phyloP scores from a whole-genome alignment of 2,113 vertebrate species.

The Sinocyclocheilus maitianheensis region DNA sequence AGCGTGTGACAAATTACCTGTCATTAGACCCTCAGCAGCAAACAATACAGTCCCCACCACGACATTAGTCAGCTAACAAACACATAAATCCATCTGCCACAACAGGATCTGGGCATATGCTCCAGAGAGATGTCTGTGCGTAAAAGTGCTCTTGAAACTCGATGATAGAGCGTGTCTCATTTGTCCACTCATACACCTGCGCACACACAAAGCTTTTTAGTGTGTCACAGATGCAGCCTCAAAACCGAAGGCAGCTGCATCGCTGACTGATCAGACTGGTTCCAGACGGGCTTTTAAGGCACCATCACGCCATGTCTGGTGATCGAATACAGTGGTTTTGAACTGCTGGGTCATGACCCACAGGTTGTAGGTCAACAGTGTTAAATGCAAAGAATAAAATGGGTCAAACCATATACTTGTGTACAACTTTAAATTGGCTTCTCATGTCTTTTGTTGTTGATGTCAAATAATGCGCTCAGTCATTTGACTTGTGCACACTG shows the following conservation, averaged over 20 bases:
- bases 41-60: slow-evolving; percentile 45
- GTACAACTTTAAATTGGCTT: background rate
- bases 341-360: background rate
- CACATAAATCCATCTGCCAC: slow-evolving; percentile 41
- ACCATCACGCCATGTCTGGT: background rate
- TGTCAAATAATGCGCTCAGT: background rate
- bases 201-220: background rate
- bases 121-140: slow-evolving; percentile 57
- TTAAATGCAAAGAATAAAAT: slow-evolving; percentile 1
- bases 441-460: background rate
- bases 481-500: background rate
- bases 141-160: slow-evolving; percentile 32
- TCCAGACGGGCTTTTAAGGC: background rate
- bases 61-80: slow-evolving; percentile 48
- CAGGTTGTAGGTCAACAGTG: background rate
- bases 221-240: background rate
- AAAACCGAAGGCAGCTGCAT: background rate
- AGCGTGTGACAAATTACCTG: slow-evolving; percentile 57
- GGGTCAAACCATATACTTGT: background rate
- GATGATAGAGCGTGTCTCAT: slow-evolving; percentile 23
- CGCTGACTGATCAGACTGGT: background rate
- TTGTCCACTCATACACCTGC: slow-evolving; percentile 4
- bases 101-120: slow-evolving; percentile 19
- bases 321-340: background rate
- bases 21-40: slow-evolving; percentile 52